A percentile compares a stretch with the other conserved stretches of the same genome.
Evolutionary conservation across 1,140 invertebrate species (phyloP).

Genomic region (Drosophila malerkotliana): DNA sequence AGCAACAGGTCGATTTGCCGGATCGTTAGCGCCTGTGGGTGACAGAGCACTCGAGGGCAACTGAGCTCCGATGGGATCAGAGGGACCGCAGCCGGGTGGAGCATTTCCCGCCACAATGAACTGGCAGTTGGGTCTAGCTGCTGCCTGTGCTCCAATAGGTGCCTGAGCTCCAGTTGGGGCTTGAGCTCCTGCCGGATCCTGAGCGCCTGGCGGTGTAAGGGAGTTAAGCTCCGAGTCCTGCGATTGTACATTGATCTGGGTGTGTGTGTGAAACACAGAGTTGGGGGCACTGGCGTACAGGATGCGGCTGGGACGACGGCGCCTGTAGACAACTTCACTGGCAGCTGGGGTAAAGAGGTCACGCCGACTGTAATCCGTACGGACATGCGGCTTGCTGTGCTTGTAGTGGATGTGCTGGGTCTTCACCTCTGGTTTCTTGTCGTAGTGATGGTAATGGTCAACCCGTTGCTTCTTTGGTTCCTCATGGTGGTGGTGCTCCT

Average conservation of each 20-base stretch:
- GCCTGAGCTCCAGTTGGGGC: conserved; percentile 16
- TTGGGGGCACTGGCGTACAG: conserved; percentile 71
- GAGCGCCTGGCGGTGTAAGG: conserved; percentile 17
- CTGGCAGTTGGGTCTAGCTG: conserved; percentile 36
- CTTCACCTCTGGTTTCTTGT: conserved; percentile 67
- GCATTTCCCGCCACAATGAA: conserved; percentile 23
- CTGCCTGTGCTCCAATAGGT: conserved; percentile 9
- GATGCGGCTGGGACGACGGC: conserved; percentile 52
- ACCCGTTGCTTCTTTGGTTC: conserved; percentile 60
- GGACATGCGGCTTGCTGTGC: conserved; percentile 36
- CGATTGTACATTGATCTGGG: conserved; percentile 72
- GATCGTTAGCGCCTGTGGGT: conserved; percentile 30
- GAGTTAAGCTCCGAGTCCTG: conserved; percentile 72
- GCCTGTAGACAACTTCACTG: conserved; percentile 50
- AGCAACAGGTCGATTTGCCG: conserved; percentile 27
- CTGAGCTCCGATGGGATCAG: conserved; percentile 41
- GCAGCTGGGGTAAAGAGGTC: conserved; percentile 53
- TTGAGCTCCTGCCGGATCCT: conserved; percentile 30
- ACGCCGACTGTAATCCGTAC: conserved; percentile 29
- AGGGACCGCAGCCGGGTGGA: conserved; percentile 38
- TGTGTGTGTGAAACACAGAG: conserved; percentile 73
- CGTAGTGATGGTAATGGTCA: conserved; percentile 72
- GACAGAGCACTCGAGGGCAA: conserved; percentile 36
- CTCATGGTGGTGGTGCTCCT: conserved; percentile 38
- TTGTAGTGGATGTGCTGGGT: conserved; percentile 70